Base-by-base conservation (phyloP, 2,888 invertebrate species). In the Drosophila rubida region DNA sequence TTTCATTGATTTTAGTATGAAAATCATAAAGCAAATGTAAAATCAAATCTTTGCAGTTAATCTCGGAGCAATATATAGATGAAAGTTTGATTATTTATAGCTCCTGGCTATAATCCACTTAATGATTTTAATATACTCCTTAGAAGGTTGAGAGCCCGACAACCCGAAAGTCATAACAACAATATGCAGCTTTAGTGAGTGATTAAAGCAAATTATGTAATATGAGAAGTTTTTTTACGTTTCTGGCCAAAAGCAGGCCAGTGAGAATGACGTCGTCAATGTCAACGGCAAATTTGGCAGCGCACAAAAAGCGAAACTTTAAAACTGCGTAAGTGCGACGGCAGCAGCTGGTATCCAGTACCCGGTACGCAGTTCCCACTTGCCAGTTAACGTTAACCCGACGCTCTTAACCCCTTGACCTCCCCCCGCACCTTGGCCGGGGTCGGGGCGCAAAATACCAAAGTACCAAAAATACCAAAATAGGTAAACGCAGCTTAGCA, bases 401-500 rank as follows among this genome's bases (percentile, higher is more conserved):
- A 14, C 42, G 6, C 16, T 25, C 25, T 13, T 19, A 22, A 30
- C 23, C 22, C 37, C 14, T 35, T 7, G 23, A 14, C 13, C 37
- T 27, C 22, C 37, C 37, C 22, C 11, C 45, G 37, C 27, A 64
- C 49, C 65, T 50, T 45, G 37, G 14, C 11, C 45, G 9, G 32
- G 32, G n/a, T 32, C 4, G 41, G 11, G 9, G 23, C 44, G 35
- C 42, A 64, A 54, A 71, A 58, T 48, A 49, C 51, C 14, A 35
- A 66, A 42, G 32, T 25, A 51, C 51, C 16, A 37, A 63, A 60
- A 58, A 57, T 50, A 66, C 53, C 49, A 39, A 67, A 70, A 62
- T 64, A 73, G 73, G 78, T 78, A 66, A 80, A 80, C 70, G 78
- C 80, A 73, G 78, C 78, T 77, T 74, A 80, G 74, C 74, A 78